A percentile compares a stretch with the other conserved stretches of the same genome.
Evolutionary conservation across 2,113 vertebrate species (phyloP).

Genomic region (Salvator merianae): DNA sequence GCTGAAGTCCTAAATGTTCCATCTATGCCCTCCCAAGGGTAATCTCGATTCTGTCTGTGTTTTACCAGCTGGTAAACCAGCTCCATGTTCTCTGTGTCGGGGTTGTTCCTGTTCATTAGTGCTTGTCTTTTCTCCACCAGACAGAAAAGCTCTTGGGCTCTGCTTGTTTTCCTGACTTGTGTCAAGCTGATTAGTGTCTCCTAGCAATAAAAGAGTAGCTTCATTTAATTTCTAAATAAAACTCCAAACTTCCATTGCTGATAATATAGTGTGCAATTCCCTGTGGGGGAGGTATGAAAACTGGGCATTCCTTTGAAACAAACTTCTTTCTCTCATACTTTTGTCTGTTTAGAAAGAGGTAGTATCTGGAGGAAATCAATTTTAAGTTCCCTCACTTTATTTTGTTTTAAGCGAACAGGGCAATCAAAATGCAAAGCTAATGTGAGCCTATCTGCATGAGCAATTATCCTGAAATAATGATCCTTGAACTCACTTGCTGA

Average conservation of each 20-base stretch:
- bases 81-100: background rate
- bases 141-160: background rate
- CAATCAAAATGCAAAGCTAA: background rate
- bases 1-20: background rate
- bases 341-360: conserved; percentile 8
- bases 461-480: too few relatives aligned
- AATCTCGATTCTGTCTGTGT: background rate
- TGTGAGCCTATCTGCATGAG: background rate
- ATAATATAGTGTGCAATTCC: conserved; percentile 58
- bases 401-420: background rate
- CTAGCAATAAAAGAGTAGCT: conserved; percentile 43
- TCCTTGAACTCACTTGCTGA: background rate
- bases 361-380: background rate
- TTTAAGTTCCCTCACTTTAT: background rate
- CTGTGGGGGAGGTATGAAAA: conserved; percentile 40
- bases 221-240: conserved; percentile 61
- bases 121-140: accelerated
- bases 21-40: background rate
- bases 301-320: conserved; percentile 31
- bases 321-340: background rate
- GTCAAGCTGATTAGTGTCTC: conserved; percentile 45
- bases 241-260: conserved; percentile 39
- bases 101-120: background rate
- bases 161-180: background rate
- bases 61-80: background rate